These are phyloP conservation scores for Drosophila gunungcola DNA, from an alignment of 1,140 invertebrate species.

Conservation along the genomic window DNA sequence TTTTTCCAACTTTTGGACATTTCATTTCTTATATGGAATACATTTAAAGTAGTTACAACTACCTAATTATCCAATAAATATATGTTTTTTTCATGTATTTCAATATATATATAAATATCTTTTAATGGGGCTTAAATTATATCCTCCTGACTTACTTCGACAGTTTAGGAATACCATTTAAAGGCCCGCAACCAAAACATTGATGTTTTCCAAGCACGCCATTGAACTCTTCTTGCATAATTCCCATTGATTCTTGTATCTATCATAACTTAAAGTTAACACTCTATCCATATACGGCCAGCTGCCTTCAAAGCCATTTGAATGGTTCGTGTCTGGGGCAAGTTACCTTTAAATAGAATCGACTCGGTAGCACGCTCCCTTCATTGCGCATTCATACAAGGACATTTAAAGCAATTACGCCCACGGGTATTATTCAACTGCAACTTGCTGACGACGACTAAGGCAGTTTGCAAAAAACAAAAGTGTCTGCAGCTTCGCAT, in stretches of 20 bases:
- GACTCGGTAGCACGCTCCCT: slow-evolving; percentile 24
- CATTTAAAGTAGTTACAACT: no score
- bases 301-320: background rate
- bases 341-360: slow-evolving; percentile 59
- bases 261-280: slow-evolving; percentile 27
- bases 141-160: background rate
- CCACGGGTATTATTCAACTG: slow-evolving; percentile 78
- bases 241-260: slow-evolving; percentile 14
- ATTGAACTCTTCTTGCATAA: background rate
- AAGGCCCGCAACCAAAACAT: background rate
- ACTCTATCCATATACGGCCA: slow-evolving; percentile 1
- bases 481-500: slow-evolving; percentile 54
- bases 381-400: slow-evolving; percentile 75
- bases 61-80: no score
- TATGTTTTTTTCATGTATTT: no score
- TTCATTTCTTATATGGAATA: no score
- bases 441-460: slow-evolving; percentile 71
- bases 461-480: slow-evolving; percentile 57
- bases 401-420: slow-evolving; percentile 82
- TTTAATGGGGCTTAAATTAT: no score
- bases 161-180: background rate
- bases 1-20: no score
- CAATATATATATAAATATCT: no score
- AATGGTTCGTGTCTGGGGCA: slow-evolving; percentile 29
- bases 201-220: slow-evolving; percentile 14